Evolutionary conservation across 2,888 invertebrate species (phyloP), one percentile per base, ranked within the genome.

Genomic region (Drosophila colorata): DNA sequence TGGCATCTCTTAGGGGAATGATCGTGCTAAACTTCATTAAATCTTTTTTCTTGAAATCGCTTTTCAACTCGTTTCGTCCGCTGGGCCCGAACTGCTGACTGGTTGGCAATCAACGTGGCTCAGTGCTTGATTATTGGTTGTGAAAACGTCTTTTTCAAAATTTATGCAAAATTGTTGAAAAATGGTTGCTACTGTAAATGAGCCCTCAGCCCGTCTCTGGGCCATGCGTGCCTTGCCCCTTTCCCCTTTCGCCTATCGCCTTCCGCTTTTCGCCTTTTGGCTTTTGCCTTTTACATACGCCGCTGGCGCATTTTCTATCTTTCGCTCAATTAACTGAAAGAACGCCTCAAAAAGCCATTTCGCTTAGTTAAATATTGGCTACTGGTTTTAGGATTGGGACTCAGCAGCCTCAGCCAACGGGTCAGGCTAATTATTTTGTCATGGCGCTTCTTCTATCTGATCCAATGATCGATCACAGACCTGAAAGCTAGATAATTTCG

Each of bases 21-120:
- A 88, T 88, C 89, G 88, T 88, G 88, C 87, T 88, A 88, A 88
- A 88, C 88, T 87, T 88, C 88, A 88, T 88, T 88, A 88, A 89
- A 80, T 88, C 80, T 80, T 85, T 87, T 70, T 69, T 71, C 49
- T 65, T 59, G 41, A 74, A 70, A 66, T 77, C 69, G 75, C 60
- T 68, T 55, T 63, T 64, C 69, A 52, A 61, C 68, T 68, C 65
- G 37, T 74, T 74, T 64, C 60, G 49, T 60, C 18, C 31, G 46
- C 38, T 28, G 58, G 18, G 55, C 8, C 3, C 40, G 31, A 48
- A 28, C 38, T 33, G 57, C 28, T 59, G 58, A n/a, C 44, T 60
- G 51, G 59, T 28, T 68, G 70, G 80, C 80, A 79, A 79, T 79
- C 78, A 79, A 61, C 63, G 68, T 69, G 57, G 72, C 61, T 59